Evolutionary conservation across 2,888 invertebrate genomes (phyloP).

Genomic region (Schrankia costaestrigalis): DNA sequence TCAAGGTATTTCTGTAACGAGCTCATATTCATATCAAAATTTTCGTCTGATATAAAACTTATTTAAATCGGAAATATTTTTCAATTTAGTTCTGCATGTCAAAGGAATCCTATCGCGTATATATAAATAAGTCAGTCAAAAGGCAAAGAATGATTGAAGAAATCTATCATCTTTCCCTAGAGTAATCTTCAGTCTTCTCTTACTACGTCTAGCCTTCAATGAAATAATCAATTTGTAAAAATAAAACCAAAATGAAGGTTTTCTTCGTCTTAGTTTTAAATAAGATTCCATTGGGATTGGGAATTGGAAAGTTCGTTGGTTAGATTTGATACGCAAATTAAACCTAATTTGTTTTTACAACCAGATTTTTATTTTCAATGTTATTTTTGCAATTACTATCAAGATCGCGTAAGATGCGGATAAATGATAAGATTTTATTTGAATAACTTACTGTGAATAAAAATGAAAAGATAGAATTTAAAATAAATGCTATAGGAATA

Average conservation of each 20-base stretch:
- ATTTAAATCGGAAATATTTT: too few relatives aligned
- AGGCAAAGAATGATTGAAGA: too few relatives aligned
- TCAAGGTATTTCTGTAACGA: too few relatives aligned
- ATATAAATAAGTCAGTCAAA: too few relatives aligned
- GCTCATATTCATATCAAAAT: too few relatives aligned
- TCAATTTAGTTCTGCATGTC: too few relatives aligned
- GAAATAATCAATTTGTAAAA: constrained; percentile 11
- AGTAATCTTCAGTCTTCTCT: too few relatives aligned
- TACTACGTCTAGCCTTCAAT: too few relatives aligned
- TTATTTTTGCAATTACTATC: constrained; percentile 8
- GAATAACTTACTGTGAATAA: constrained; percentile 3
- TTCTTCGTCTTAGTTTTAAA: constrained; percentile 36
- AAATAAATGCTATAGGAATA: too few relatives aligned
- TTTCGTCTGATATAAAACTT: too few relatives aligned
- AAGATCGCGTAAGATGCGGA: constrained; percentile 10
- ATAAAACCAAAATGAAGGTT: constrained; percentile 15
- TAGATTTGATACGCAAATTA: constrained; percentile 31
- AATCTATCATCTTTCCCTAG: too few relatives aligned
- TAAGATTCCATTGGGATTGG: constrained; percentile 37
- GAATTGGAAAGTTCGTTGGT: constrained; percentile 23
- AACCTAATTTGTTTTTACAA: constrained; percentile 28
- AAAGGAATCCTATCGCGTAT: too few relatives aligned
- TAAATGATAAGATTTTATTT: constrained; percentile 11
- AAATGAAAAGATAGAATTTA: background rate
- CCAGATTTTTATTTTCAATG: constrained; percentile 14